phyloP scores from a whole-genome alignment of 2,797 vertebrate species.

The Sebastes kiyomatsui region DNA sequence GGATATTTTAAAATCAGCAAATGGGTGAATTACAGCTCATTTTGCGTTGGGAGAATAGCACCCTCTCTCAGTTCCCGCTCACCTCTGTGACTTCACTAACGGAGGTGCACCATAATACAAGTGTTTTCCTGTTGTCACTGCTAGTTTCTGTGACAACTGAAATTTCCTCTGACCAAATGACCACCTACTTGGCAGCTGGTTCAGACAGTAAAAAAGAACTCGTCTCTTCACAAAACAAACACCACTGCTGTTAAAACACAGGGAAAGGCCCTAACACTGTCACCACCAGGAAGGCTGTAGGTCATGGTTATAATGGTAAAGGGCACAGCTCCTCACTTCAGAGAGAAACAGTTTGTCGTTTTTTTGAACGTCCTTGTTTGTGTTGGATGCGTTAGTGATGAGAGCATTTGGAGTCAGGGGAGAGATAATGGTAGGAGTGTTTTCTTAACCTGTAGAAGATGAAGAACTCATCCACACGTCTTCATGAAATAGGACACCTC shows the following conservation, averaged over 20 bases:
- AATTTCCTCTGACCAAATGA: background rate
- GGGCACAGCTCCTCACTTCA: background rate
- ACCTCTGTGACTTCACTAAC: background rate
- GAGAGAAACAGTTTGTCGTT: background rate
- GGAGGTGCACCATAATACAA: background rate
- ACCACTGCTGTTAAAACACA: slow-evolving; percentile 19
- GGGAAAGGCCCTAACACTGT: background rate
- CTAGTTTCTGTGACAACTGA: slow-evolving; percentile 6
- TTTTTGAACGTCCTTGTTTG: background rate
- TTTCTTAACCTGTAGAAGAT: background rate
- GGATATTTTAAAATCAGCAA: background rate
- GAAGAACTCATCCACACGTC: background rate
- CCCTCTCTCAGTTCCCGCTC: background rate
- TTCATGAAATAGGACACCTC: background rate
- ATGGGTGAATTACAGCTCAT: background rate
- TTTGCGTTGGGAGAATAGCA: background rate
- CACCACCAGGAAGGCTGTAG: background rate
- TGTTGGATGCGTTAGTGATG: background rate
- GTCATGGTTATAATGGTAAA: background rate
- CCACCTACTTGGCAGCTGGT: slow-evolving; percentile 9
- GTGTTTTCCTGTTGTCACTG: slow-evolving; percentile 4
- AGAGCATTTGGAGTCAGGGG: background rate
- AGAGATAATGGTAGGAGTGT: background rate
- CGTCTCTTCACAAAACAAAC: slow-evolving; percentile 32
- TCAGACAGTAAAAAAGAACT: slow-evolving; percentile 2